phyloP scores from a whole-genome alignment of 1,140 invertebrate species.

The Magallana ariakensis region DNA sequence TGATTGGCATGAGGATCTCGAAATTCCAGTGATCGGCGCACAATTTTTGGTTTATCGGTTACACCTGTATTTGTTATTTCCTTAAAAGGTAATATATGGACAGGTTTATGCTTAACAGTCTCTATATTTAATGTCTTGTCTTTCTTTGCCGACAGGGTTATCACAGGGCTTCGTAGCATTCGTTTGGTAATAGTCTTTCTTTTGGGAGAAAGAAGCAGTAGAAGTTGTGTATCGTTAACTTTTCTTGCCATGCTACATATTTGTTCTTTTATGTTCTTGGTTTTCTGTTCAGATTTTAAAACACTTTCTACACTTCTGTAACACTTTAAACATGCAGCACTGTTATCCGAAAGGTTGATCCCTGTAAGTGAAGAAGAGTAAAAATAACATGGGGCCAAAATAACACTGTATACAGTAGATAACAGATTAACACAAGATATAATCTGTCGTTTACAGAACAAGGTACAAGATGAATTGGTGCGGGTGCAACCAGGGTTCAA shows the following conservation, averaged over 20 bases:
- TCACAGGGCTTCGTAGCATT: slow-evolving; percentile 1
- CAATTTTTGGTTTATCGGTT: not conserved
- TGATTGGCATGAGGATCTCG: not conserved
- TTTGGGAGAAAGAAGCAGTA: slow-evolving; percentile 2
- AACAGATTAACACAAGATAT: too few species aligned
- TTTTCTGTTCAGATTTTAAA: slow-evolving; percentile 11
- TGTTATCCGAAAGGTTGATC: slow-evolving; percentile 2
- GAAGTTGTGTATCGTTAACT: not conserved
- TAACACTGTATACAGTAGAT: too few species aligned
- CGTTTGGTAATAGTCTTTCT: not conserved
- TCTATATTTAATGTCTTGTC: not conserved
- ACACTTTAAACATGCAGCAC: slow-evolving; percentile 14
- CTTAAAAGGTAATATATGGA: not conserved
- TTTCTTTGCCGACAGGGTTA: not conserved
- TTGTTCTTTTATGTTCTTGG: not conserved
- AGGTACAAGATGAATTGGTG: slow-evolving; percentile 72
- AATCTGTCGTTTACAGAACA: slow-evolving; percentile 54
- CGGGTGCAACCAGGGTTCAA: slow-evolving; percentile 74
- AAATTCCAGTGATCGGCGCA: not conserved
- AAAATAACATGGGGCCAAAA: too few species aligned
- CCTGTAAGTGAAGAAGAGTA: too few species aligned
- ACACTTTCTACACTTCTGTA: not conserved
- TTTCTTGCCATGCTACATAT: slow-evolving; percentile 1
- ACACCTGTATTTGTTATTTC: not conserved
- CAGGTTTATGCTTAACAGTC: not conserved